These are phyloP conservation scores for Phragmatobia fuliginosa DNA, from an alignment of 2,888 invertebrate genomes.

Conservation along the genomic window DNA sequence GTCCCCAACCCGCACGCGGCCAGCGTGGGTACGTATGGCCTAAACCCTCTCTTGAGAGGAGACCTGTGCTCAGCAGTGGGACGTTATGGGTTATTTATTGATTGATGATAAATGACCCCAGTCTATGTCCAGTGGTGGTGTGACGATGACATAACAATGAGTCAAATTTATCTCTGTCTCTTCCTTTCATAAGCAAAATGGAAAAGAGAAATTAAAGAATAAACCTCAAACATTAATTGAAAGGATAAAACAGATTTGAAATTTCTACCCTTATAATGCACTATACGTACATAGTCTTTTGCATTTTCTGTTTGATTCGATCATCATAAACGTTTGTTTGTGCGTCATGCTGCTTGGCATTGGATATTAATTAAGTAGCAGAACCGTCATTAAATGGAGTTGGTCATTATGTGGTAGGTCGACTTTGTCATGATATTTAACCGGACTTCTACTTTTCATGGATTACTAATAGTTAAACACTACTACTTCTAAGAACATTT, in stretches of 20 bases:
- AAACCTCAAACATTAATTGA: neutral
- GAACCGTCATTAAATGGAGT: constrained; percentile 10
- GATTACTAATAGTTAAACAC: constrained; percentile 15
- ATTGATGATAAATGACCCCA: no score
- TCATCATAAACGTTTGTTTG: constrained; percentile 2
- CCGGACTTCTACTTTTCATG: constrained; percentile 20
- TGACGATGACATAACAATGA: neutral
- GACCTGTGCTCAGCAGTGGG: no score
- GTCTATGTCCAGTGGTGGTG: no score
- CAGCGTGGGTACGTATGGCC: no score
- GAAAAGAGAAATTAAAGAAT: no score
- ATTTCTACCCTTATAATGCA: neutral
- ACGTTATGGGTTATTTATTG: no score
- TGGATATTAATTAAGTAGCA: constrained; percentile 25
- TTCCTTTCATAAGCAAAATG: no score
- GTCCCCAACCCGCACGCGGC: no score
- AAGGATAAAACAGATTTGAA: neutral
- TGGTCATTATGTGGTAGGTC: constrained; percentile 15
- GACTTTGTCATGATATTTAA: constrained; percentile 16
- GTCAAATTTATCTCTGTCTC: neutral
- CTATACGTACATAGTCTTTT: neutral
- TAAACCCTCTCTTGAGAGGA: no score
- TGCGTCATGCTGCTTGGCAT: constrained; percentile 24
- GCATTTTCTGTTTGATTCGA: neutral
- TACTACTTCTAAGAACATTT: neutral